Conservation (phyloP, 2,797 vertebrate genomes). For the Tragopan temminckii region DNA sequence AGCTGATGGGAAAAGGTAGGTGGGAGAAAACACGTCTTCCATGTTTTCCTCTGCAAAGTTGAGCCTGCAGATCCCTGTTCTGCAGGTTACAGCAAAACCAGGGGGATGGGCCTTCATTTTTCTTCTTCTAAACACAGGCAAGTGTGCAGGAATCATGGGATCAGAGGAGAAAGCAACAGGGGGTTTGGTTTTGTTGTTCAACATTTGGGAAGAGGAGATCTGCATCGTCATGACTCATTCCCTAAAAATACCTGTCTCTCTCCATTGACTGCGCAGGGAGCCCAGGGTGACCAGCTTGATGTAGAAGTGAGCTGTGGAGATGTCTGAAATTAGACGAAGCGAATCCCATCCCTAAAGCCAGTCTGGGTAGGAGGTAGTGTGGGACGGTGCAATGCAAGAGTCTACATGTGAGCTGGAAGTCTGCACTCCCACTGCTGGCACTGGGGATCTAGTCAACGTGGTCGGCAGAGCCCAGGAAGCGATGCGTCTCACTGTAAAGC, state of each 20-base stretch:
- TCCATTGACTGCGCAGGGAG: conserved; percentile 46
- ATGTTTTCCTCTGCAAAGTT: not conserved
- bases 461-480: conserved; percentile 67
- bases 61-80: not conserved
- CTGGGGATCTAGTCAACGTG: conserved; percentile 48
- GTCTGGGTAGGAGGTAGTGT: conserved; percentile 67
- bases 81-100: not conserved
- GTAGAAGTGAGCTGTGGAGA: conserved; percentile 42
- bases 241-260: conserved; percentile 49
- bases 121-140: not conserved
- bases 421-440: conserved; percentile 70
- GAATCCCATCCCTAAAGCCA: conserved; percentile 69
- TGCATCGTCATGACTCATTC: conserved; percentile 34
- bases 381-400: conserved; percentile 74
- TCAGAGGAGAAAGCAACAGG: not conserved
- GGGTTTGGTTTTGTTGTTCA: conserved; percentile 1
- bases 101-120: not conserved
- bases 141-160: not conserved
- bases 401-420: conserved; percentile 77
- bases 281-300: conserved; percentile 62
- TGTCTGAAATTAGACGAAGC: conserved; percentile 62
- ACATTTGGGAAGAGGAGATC: not conserved
- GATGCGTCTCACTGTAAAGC: conserved; percentile 74
- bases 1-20: not conserved
- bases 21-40: not conserved